Evolutionary conservation across 2,797 vertebrate genomes (phyloP).

Genomic region (Morelia viridis): DNA sequence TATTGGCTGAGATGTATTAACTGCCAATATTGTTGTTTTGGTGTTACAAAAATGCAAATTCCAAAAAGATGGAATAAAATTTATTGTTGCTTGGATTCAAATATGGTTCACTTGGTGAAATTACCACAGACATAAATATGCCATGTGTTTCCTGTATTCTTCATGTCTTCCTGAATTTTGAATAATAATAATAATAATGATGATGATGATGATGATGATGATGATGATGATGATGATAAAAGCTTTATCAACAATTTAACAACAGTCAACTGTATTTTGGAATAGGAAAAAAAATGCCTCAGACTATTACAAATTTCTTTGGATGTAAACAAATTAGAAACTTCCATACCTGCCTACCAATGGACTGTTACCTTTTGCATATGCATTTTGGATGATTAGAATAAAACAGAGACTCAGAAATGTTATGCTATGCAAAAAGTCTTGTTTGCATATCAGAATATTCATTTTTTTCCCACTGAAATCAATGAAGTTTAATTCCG

Average conservation of each 20-base stretch:
- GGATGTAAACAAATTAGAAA: conserved; percentile 34
- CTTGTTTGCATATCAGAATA: neutral
- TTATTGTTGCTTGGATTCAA: conserved; percentile 27
- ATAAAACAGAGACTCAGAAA: neutral
- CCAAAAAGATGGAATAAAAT: conserved; percentile 45
- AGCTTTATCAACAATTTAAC: conserved; percentile 34
- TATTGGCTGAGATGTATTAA: accelerated
- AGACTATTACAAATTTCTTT: conserved; percentile 39
- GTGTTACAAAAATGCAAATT: conserved; percentile 46
- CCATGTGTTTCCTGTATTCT: conserved; percentile 18
- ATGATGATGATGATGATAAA: no score
- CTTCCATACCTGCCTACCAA: conserved; percentile 5
- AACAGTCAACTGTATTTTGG: conserved; percentile 14
- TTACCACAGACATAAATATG: conserved; percentile 34
- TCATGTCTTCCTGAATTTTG: conserved; percentile 21
- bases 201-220: no score
- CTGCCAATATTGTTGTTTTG: conserved; percentile 31
- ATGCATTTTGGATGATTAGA: neutral
- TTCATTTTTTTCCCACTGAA: neutral
- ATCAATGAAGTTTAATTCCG: neutral
- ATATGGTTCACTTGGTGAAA: conserved; percentile 42
- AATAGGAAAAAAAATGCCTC: conserved; percentile 33
- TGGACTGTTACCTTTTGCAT: neutral
- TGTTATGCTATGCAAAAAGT: neutral
- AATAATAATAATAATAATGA: neutral